Base-by-base conservation (phyloP, 2,888 invertebrate genomes). In the Tillus elongatus region DNA sequence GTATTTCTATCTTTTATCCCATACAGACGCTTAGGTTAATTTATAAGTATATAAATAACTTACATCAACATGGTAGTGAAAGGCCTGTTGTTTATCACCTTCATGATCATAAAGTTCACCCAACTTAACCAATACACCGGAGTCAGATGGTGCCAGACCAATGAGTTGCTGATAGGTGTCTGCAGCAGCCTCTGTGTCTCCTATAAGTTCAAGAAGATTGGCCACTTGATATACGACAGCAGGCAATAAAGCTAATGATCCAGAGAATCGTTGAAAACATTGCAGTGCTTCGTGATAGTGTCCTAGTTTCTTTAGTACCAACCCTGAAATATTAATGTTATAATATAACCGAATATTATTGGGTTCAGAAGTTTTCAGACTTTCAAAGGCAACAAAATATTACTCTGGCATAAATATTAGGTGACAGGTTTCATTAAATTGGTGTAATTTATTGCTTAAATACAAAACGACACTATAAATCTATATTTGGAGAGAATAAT, bases 61-160 rank as follows among this genome's bases (percentile, higher is more conserved):
- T 64, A 84, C 85, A 62, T 88, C 87, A 56, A 75, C 77, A 56
- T 85, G 79, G 63, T 82, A 85, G 54, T 86, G 84, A 65, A 83
- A 84, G 0, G 91, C 89, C 60, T 87, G 87, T 52, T 88, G 87
- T 49, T 89, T 82, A 66, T 98, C 97, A 2, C 90, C 92, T 54
- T 87, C 79, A 40, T 77, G 79, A 54, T 91, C 91, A 60, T 89
- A 91, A 53, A 97, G 74, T 54, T 87, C 81, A 1, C 93, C 97
- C 37, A 96, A 73, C 57, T 89, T 87, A 53, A 87, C 82, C 32
- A 95, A 75, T 32, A 95, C 79, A 27, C 83, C 82, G 0, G 92
- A 86, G 65, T 98, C 98, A 52, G 89, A 85, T 1, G 93, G 83
- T 13, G 83, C 79, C 36, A 89, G 72, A 19, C 88, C 84, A 41